Evolutionary conservation across 2,888 invertebrate genomes (phyloP), one percentile per base, ranked within the genome.

Genomic region (Drosophila flavopinicola): DNA sequence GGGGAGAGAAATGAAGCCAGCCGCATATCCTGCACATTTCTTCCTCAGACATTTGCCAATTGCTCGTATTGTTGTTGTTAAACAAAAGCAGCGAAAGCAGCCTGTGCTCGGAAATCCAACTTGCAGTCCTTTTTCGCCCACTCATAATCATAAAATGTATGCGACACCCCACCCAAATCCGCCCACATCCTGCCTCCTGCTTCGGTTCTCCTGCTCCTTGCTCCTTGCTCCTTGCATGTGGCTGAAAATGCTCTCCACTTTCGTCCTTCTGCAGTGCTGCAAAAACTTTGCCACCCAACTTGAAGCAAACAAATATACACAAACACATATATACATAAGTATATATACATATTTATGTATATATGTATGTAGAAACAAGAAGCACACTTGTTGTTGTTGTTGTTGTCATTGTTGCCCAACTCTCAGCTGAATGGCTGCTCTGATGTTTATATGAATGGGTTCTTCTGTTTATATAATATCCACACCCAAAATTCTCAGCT

Each of bases 91-190:
- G 47, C 42, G 27, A 33, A 53, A 57, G 38, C 42, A 24, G 53
- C n/a, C n/a, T n/a, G n/a, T n/a, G 47, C n/a, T 9, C 15, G 25
- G 13, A 9, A 15, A 32, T 42, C 38, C 23, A 29, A 39, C 11
- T 37, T 49, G 49, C 53, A 44, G 44, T 47, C 48, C 23, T 10
- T 35, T 13, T 20, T 64, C 45, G 29, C 47, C 44, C 64, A 65
- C 71, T 79, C 87, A 88, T 84, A 84, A 87, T 79, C 88, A 74
- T 84, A 79, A 84, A 84, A 86, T 84, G 71, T 83, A 75, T 71
- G 60, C 79, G 60, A 27, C 6, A 23, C 11, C 1, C 39, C 11
- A 9, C 10, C 0, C 25, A 5, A n/a, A n/a, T n/a, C n/a, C n/a
- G n/a, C n/a, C n/a, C n/a, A n/a, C n/a, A n/a, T n/a, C 24, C 24